Evolutionary conservation across 2,888 invertebrate genomes (phyloP), one percentile per base, ranked within the genome.

Genomic region (Cremastobaeus sp.): DNA sequence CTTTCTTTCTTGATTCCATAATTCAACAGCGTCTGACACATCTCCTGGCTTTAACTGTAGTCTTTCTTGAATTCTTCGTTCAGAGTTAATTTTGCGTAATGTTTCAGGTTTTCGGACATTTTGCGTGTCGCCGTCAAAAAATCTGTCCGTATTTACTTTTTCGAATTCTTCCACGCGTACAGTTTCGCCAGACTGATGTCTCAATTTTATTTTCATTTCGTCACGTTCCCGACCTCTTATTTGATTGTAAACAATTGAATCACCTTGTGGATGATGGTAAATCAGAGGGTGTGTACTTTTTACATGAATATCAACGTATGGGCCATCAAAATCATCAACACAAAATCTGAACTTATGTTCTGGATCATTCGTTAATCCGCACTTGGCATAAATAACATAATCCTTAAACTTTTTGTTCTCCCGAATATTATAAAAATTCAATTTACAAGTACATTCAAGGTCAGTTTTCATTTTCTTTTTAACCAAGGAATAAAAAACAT

Each of bases 21-120:
- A 34, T 37, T 69, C 55, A 6, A n/a, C 21, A 0, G 52, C 2
- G 45, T 76, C 69, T n/a, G 47, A 30, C 25, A 78, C 45, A 71
- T 81, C 78, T 9, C 6, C 15, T 3, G 65, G 66, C 9, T 50
- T 8, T 14, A 74, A 9, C n/a, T 5, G 15, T 12, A 35, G n/a
- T 30, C 70, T 47, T 0, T 18, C 3, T 43, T 41, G 6, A 1
- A 18, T 6, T 20, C 30, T 21, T 6, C 35, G 17, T 69, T 74
- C 68, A 0, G 75, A 71, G 5, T 57, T 71, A 1, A 45, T 45
- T 54, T 68, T 71, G 1, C 30, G 28, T 12, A 20, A 12, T 5
- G 35, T 41, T 1, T 28, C 1, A 3, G 20, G 1, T 11, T 3
- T 15, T 15, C 32, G 8, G 1, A 45, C 3, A 4, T 35, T 28